These are phyloP conservation scores for Limnothrissa miodon DNA, from an alignment of 2,113 vertebrate genomes.

Conservation along the genomic window DNA sequence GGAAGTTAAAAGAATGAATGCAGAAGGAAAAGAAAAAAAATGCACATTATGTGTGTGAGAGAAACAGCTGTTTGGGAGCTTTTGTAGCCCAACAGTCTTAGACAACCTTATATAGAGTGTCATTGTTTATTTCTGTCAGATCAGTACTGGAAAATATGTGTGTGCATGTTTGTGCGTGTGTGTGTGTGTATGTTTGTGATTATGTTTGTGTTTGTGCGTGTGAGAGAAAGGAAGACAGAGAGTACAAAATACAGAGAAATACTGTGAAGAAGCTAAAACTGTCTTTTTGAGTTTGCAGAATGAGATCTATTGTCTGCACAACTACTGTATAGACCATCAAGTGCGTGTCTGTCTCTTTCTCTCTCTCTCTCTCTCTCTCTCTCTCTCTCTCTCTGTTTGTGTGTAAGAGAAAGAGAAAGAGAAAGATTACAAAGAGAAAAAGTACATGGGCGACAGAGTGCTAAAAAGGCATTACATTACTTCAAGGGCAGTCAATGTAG, in stretches of 20 bases:
- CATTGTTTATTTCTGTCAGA: neutral
- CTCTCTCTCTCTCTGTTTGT: no score
- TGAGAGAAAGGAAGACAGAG: neutral
- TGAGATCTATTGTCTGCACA: neutral
- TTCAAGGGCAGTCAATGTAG: neutral
- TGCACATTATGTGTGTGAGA: neutral
- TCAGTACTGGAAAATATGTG: neutral
- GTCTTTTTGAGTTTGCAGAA: neutral
- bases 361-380: no score
- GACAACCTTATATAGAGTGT: neutral
- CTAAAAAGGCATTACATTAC: neutral
- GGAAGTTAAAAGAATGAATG: slow-evolving; percentile 22
- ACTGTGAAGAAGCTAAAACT: neutral
- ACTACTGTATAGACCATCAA: no score
- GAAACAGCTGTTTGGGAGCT: no score
- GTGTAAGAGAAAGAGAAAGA: neutral
- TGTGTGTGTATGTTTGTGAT: neutral
- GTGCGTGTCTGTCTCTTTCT: neutral
- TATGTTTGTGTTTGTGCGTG: neutral
- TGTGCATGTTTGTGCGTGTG: neutral
- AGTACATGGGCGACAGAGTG: neutral
- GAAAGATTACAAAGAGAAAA: neutral
- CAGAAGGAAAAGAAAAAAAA: neutral
- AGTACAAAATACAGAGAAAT: neutral
- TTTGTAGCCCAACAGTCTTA: no score